Evolutionary conservation across 2,888 invertebrate species (phyloP), one percentile per base, ranked within the genome.

Genomic region (Oxyscelio sp.): DNA sequence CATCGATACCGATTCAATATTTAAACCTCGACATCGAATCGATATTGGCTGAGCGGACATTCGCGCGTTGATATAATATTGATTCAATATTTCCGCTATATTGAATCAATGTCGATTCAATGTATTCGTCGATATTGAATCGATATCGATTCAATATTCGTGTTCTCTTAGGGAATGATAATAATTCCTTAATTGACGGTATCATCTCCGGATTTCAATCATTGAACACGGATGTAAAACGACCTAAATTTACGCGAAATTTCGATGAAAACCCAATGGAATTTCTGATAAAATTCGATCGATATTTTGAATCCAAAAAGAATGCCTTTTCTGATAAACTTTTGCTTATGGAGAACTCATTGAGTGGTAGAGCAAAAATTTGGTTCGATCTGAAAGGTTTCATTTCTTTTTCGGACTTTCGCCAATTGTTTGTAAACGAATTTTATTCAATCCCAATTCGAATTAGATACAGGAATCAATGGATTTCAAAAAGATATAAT

Each of bases 221-320:
- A 2, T 38, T 58, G n/a, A n/a, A n/a, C n/a, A n/a, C n/a, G n/a
- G n/a, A n/a, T n/a, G n/a, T n/a, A n/a, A n/a, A n/a, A n/a, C 22
- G 43, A 8, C 61, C 61, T 1, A 43, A 22, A 43, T 61, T 43
- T 61, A 43, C 21, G 4, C 43, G 43, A 24, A 61, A 22, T 43
- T 61, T 61, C 24, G 34, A 58, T 38, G 58, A 61, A 43, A 61
- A 61, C 22, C 61, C 61, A 8, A 15, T 43, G 15, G 63, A 63
- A 48, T 63, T 63, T 48, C 17, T 63, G 27, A 27, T 17, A 4
- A 63, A 63, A 48, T 63, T 63, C 43, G 15, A 63, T 15, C 24
- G 48, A 6, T 63, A 11, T 63, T 63, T 27, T 17, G 19, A 63
- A 27, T 13, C 48, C 1, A 63, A 48, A 48, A 45, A 31, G 27